A percentile compares a stretch with the other conserved stretches of the same genome.
These are phyloP conservation scores for Sternotherus odoratus DNA, from an alignment of 2,797 vertebrate genomes.

Conservation along the genomic window DNA sequence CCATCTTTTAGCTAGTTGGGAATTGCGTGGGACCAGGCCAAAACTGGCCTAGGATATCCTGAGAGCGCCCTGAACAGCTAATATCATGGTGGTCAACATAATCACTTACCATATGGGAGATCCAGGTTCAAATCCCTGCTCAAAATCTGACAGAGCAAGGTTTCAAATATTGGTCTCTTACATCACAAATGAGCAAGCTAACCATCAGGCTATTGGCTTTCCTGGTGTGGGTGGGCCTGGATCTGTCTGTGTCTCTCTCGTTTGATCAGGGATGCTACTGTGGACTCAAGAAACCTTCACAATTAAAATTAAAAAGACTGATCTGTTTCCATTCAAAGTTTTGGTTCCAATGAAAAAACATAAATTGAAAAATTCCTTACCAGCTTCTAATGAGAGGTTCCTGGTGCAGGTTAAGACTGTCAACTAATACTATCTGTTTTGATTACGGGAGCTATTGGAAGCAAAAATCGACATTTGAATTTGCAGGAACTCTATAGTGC, in stretches of 20 bases:
- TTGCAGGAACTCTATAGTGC: background rate
- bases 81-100: background rate
- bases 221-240: background rate
- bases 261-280: background rate
- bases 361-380: background rate
- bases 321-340: background rate
- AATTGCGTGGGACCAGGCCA: background rate
- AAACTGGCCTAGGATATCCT: background rate
- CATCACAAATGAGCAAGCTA: background rate
- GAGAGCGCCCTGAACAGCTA: background rate
- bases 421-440: background rate
- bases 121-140: background rate
- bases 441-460: background rate
- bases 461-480: background rate
- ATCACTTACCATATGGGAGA: background rate
- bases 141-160: background rate
- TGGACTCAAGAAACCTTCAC: background rate
- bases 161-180: background rate
- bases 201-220: background rate
- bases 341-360: background rate
- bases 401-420: background rate
- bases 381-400: background rate
- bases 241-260: background rate
- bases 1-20: background rate
- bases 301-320: background rate